phyloP scores from a whole-genome alignment of 2,888 invertebrate genomes.

The Anticlea derivata region DNA sequence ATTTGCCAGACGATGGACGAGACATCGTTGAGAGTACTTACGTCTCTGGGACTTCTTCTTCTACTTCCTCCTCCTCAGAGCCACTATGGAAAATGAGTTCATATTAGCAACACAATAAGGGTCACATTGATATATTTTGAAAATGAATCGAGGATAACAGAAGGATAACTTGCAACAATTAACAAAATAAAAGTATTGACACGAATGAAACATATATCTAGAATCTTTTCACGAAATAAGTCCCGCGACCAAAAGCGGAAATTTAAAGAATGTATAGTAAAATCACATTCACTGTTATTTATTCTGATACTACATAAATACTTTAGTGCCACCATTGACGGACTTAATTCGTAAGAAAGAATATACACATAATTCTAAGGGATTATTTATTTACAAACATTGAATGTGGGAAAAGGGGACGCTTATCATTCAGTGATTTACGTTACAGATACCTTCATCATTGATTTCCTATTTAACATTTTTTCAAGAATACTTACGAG shows the following conservation, averaged over 20 bases:
- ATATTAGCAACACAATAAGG: conserved; percentile 9
- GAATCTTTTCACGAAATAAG: no score
- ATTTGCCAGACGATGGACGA: conserved; percentile 42
- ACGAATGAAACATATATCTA: background rate
- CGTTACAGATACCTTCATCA: conserved; percentile 16
- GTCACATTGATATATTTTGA: conserved; percentile 1
- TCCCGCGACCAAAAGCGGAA: no score
- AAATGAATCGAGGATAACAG: conserved; percentile 11
- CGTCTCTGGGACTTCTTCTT: conserved; percentile 91
- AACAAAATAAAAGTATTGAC: background rate
- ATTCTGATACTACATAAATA: no score
- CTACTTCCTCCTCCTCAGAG: conserved; percentile 90
- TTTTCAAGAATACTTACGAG: conserved; percentile 90
- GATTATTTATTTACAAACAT: conserved; percentile 21
- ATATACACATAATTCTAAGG: background rate
- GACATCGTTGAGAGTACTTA: conserved; percentile 79
- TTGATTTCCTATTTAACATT: conserved; percentile 11
- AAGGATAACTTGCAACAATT: conserved; percentile 1
- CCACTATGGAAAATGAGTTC: conserved; percentile 68
- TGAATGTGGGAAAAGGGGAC: conserved; percentile 6
- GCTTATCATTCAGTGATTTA: background rate
- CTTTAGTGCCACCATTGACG: no score
- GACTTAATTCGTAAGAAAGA: no score
- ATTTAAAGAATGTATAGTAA: no score
- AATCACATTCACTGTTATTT: no score